phyloP scores from a whole-genome alignment of 2,113 vertebrate species.

The Speoplatyrhinus poulsoni region DNA sequence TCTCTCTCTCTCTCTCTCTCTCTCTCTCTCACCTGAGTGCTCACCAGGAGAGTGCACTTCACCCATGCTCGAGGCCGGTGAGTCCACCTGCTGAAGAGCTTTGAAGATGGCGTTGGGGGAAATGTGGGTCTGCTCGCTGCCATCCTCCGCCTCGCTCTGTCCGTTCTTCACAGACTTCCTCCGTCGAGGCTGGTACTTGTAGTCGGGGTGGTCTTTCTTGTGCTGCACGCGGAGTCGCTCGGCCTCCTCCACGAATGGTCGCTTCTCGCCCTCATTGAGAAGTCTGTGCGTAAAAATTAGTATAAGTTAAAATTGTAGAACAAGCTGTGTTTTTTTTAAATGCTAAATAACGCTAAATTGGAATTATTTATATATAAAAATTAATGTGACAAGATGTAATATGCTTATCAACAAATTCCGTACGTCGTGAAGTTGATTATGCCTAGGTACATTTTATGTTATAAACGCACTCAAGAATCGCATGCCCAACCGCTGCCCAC shows the following conservation, averaged over 20 bases:
- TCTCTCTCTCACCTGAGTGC: slow-evolving; percentile 84
- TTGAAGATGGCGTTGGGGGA: slow-evolving; percentile 97
- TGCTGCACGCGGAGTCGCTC: slow-evolving; percentile 95
- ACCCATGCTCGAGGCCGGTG: slow-evolving; percentile 94
- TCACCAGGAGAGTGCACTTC: slow-evolving; percentile 94
- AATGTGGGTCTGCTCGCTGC: slow-evolving; percentile 90
- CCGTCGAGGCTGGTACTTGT: slow-evolving; percentile 94
- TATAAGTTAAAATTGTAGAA: background rate
- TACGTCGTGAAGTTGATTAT: no score
- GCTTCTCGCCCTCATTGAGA: slow-evolving; percentile 92
- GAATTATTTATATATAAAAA: background rate
- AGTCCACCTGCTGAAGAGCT: slow-evolving; percentile 94
- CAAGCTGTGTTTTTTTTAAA: background rate
- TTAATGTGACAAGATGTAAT: background rate
- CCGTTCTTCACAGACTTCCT: slow-evolving; percentile 96
- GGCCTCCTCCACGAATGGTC: slow-evolving; percentile 95
- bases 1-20: background rate
- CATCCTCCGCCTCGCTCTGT: slow-evolving; percentile 88
- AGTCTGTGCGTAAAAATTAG: slow-evolving; percentile 72
- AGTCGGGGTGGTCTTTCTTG: slow-evolving; percentile 98
- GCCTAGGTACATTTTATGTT: background rate
- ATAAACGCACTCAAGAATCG: background rate
- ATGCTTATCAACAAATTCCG: no score
- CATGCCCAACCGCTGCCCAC: background rate
- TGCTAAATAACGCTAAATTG: background rate